Evolutionary conservation across 2,888 invertebrate genomes (phyloP).

Genomic region (Agrochola circellaris): DNA sequence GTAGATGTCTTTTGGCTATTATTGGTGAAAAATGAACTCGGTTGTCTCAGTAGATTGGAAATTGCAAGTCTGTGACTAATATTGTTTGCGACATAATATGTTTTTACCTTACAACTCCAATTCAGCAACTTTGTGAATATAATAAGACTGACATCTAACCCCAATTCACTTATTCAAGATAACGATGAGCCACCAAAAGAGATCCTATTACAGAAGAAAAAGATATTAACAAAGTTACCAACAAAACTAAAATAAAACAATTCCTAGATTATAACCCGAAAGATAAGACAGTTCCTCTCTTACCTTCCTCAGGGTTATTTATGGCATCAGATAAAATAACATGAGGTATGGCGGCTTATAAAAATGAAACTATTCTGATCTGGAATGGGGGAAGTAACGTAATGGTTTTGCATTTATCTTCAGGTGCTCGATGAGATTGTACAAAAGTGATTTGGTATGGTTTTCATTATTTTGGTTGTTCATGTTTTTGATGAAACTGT

Average conservation of each 20-base stretch:
- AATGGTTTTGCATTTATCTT: slow-evolving; percentile 48
- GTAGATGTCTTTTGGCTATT: background rate
- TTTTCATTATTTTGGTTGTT: background rate
- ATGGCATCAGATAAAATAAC: slow-evolving; percentile 51
- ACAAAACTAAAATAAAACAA: slow-evolving; percentile 45
- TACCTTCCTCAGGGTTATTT: slow-evolving; percentile 45
- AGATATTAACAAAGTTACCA: slow-evolving; percentile 30
- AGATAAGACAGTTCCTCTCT: slow-evolving; percentile 47
- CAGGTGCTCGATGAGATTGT: background rate
- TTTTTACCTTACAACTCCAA: background rate
- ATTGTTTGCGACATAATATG: background rate
- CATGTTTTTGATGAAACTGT: background rate
- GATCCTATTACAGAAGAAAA: slow-evolving; percentile 26
- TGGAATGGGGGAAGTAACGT: slow-evolving; percentile 15
- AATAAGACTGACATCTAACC: background rate
- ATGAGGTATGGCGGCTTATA: slow-evolving; percentile 30
- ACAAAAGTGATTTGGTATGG: background rate
- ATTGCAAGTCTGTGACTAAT: background rate
- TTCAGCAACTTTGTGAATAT: background rate
- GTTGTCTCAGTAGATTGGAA: background rate
- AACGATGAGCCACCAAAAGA: slow-evolving; percentile 2
- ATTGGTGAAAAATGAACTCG: background rate
- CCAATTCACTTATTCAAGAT: slow-evolving; percentile 16
- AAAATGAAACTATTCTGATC: slow-evolving; percentile 55
- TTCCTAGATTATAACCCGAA: slow-evolving; percentile 36